These are phyloP conservation scores for Serranus cabrilla DNA, from an alignment of 2,797 vertebrate genomes.

Conservation along the genomic window DNA sequence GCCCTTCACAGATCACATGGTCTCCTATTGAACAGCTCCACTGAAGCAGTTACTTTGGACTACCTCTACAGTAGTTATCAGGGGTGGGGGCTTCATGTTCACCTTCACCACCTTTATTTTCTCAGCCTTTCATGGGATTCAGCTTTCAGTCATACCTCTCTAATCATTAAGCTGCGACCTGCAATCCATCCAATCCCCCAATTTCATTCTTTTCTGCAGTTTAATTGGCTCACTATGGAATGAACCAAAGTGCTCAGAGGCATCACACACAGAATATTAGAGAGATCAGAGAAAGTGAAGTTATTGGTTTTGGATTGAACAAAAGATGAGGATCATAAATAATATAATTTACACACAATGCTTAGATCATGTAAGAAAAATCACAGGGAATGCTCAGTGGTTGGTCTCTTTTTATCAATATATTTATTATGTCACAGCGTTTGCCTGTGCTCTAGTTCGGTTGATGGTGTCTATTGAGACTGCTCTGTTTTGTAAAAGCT, in stretches of 20 bases:
- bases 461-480: slow-evolving; percentile 23
- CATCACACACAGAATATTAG: slow-evolving; percentile 70
- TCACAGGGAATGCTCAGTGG: slow-evolving; percentile 11
- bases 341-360: slow-evolving; percentile 61
- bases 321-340: slow-evolving; percentile 70
- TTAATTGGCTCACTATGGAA: slow-evolving; percentile 77
- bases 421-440: slow-evolving; percentile 32
- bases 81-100: slow-evolving; percentile 5
- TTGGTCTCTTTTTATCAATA: slow-evolving; percentile 40
- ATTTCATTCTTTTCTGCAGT: slow-evolving; percentile 49
- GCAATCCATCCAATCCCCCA: slow-evolving; percentile 52
- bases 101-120: slow-evolving; percentile 43
- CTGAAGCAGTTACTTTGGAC: slow-evolving; percentile 38
- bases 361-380: slow-evolving; percentile 52
- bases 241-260: slow-evolving; percentile 66
- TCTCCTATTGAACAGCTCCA: slow-evolving; percentile 33
- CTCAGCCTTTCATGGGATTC: slow-evolving; percentile 32
- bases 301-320: slow-evolving; percentile 71
- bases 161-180: slow-evolving; percentile 65
- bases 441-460: slow-evolving; percentile 32
- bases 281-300: slow-evolving; percentile 66
- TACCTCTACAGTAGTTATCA: slow-evolving; percentile 11
- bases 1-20: slow-evolving; percentile 48
- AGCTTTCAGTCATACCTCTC: slow-evolving; percentile 41
- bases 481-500: slow-evolving; percentile 28